Conservation (phyloP, 64 coral and sea anemone genomes). For the Astreopora myriophthalma region DNA sequence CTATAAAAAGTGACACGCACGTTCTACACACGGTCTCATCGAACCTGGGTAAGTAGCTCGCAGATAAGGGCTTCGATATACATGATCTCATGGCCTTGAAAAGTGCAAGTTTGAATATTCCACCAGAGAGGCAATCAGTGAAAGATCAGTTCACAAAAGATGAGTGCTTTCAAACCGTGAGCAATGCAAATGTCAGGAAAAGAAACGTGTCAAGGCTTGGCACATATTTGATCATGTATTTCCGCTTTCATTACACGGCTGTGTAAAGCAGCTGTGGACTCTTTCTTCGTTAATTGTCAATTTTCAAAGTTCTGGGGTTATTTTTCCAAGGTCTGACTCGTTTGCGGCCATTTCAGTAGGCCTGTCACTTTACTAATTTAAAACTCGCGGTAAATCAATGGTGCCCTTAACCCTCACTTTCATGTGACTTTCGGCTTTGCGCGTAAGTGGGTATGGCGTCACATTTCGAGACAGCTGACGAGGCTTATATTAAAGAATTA, state of each 20-base stretch:
- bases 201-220: conserved; percentile 24
- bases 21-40: too few species aligned
- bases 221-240: conserved; percentile 63
- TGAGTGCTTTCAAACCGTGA: conserved; percentile 68
- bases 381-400: too few species aligned
- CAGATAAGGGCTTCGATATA: conserved; percentile 66
- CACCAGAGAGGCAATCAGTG: conserved; percentile 22
- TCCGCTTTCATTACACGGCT: conserved; percentile 18
- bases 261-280: neutral
- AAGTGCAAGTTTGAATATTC: conserved; percentile 42
- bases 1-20: too few species aligned
- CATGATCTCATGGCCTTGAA: conserved; percentile 67
- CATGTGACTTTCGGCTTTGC: too few species aligned
- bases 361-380: too few species aligned
- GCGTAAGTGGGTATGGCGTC: too few species aligned
- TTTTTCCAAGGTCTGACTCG: too few species aligned
- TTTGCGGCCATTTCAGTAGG: too few species aligned
- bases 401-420: too few species aligned
- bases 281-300: conserved; percentile 16
- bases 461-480: too few species aligned
- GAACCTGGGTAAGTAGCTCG: conserved; percentile 44
- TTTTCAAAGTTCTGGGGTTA: too few species aligned
- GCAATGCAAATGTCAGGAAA: conserved; percentile 64
- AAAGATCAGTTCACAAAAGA: conserved; percentile 57
- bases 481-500: too few species aligned